A percentile compares a stretch with the other conserved stretches of the same genome.
phyloP scores from a whole-genome alignment of 2,797 vertebrate genomes.

The Pangasius larnaudii region DNA sequence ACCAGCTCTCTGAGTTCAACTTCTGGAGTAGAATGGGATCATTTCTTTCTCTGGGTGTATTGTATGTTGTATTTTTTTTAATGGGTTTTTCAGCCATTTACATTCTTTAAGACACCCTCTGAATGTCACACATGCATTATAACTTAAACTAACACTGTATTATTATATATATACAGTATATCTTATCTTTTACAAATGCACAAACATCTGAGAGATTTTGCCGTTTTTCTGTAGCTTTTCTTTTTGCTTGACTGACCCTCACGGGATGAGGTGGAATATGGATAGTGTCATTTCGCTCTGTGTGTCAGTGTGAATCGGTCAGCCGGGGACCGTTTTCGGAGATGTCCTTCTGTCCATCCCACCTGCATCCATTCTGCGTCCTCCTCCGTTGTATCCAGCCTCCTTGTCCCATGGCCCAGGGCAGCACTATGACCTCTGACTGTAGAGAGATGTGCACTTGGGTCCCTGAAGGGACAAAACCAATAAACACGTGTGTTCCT shows the following conservation, averaged over 20 bases:
- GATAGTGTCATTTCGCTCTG: conserved; percentile 2
- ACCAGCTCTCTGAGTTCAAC: neutral
- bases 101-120: neutral
- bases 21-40: conserved; percentile 17
- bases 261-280: conserved; percentile 13
- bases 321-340: conserved; percentile 48
- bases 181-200: conserved; percentile 25
- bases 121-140: conserved; percentile 41
- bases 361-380: conserved; percentile 17
- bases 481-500: conserved; percentile 77
- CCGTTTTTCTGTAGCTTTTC: neutral
- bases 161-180: neutral
- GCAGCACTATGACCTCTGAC: conserved; percentile 86
- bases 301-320: conserved; percentile 49
- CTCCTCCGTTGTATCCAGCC: conserved; percentile 19
- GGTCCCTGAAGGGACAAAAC: conserved; percentile 68
- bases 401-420: conserved; percentile 22
- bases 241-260: conserved; percentile 12
- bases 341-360: conserved; percentile 45
- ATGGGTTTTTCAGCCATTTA: neutral
- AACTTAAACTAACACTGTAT: conserved; percentile 37
- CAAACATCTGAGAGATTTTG: conserved; percentile 2
- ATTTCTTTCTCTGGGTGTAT: neutral
- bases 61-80: conserved; percentile 8
- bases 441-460: conserved; percentile 74